phyloP scores from a whole-genome alignment of 2,888 invertebrate species.

The Eupeodes luniger region DNA sequence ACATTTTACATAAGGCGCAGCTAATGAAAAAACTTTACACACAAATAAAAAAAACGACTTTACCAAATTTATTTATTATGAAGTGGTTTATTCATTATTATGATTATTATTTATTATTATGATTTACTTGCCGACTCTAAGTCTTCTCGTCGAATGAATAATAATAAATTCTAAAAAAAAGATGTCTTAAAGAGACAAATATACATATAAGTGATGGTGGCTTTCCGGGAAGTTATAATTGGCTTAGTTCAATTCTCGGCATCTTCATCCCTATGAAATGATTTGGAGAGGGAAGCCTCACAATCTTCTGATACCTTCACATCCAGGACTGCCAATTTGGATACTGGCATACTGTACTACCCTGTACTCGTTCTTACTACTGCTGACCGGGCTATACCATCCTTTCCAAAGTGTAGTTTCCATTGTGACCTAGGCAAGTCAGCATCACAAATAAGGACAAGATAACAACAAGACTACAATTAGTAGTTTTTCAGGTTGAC shows the following conservation, averaged over 20 bases:
- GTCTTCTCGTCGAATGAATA: too few relatives aligned
- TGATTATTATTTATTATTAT: too few relatives aligned
- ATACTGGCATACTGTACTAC: slow-evolving; percentile 21
- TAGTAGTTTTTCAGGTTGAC: neutral
- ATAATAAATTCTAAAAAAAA: too few relatives aligned
- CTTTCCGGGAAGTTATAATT: too few relatives aligned
- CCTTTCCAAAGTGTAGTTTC: slow-evolving; percentile 29
- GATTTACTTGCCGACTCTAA: too few relatives aligned
- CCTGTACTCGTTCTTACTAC: slow-evolving; percentile 25
- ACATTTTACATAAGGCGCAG: too few relatives aligned
- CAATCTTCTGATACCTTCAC: slow-evolving; percentile 18
- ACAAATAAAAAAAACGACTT: too few relatives aligned
- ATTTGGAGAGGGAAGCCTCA: slow-evolving; percentile 38
- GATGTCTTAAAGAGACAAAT: too few relatives aligned
- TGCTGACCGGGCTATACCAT: slow-evolving; percentile 33
- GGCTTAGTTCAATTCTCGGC: neutral
- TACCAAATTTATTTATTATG: too few relatives aligned
- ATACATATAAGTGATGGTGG: too few relatives aligned
- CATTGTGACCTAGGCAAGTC: slow-evolving; percentile 27
- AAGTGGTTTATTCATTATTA: too few relatives aligned
- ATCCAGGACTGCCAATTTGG: slow-evolving; percentile 39
- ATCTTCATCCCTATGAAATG: slow-evolving; percentile 55
- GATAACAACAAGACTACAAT: slow-evolving; percentile 15
- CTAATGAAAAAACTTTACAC: too few relatives aligned
- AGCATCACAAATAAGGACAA: slow-evolving; percentile 42